Evolutionary conservation across 2,113 vertebrate species (phyloP).

Genomic region (Gymnobelideus leadbeateri): DNA sequence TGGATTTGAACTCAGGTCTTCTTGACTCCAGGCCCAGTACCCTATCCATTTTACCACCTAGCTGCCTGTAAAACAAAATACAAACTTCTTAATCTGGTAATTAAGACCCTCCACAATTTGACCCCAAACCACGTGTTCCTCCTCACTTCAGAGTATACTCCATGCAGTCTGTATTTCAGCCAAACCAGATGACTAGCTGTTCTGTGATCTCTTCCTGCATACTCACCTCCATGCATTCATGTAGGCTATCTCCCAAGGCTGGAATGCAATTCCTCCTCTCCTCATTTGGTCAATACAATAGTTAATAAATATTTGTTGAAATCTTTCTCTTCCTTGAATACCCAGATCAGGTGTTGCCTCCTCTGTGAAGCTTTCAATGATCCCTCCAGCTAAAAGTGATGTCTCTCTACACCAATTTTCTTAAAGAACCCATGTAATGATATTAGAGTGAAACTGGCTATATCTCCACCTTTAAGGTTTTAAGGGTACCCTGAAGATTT

Average conservation of each 20-base stretch:
- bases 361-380: background rate
- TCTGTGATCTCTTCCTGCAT: background rate
- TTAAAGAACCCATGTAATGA: background rate
- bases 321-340: background rate
- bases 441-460: background rate
- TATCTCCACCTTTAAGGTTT: background rate
- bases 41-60: too few species aligned
- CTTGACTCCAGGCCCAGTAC: too few species aligned
- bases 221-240: background rate
- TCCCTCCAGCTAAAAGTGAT: background rate
- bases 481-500: background rate
- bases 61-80: too few species aligned
- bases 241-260: background rate
- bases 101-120: background rate
- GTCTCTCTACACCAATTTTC: background rate
- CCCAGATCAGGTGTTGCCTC: background rate
- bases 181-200: background rate
- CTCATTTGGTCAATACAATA: background rate
- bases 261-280: background rate
- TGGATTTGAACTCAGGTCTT: too few species aligned
- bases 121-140: background rate
- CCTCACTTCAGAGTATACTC: background rate
- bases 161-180: background rate
- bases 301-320: background rate
- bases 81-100: background rate